Evolutionary conservation across 1,140 invertebrate species (phyloP).

Genomic region (Drosophila albomicans): DNA sequence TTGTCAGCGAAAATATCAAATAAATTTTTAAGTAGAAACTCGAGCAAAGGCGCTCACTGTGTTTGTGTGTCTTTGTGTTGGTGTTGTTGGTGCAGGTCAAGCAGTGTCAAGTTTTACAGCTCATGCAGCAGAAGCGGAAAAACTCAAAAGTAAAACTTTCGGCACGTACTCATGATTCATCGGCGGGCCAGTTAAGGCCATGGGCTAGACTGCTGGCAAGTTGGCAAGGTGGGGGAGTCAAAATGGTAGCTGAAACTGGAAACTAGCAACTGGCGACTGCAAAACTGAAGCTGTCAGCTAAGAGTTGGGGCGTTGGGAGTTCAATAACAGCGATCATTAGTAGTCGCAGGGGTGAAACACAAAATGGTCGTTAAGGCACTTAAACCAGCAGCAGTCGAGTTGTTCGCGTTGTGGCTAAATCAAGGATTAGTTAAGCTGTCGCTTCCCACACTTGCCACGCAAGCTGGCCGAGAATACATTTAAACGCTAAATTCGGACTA

Average conservation of each 20-base stretch:
- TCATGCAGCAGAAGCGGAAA: conserved; percentile 23
- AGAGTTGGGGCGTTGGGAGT: conserved; percentile 48
- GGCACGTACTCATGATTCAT: conserved; percentile 60
- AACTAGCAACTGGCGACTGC: neutral
- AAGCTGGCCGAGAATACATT: neutral
- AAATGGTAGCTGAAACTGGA: neutral
- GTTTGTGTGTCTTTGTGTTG: conserved; percentile 13
- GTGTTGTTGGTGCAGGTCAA: conserved; percentile 43
- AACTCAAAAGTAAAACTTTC: conserved; percentile 59
- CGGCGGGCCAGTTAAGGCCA: conserved; percentile 35
- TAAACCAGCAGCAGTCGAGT: conserved; percentile 26
- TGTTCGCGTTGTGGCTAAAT: conserved; percentile 22
- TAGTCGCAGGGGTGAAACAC: neutral
- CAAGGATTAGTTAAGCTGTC: conserved; percentile 12
- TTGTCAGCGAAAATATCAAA: conserved; percentile 67
- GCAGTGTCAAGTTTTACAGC: conserved; percentile 36
- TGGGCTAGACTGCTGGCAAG: conserved; percentile 5
- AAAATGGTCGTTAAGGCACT: conserved; percentile 20
- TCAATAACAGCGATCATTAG: conserved; percentile 73
- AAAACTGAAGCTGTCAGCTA: conserved; percentile 44
- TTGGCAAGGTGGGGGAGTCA: neutral
- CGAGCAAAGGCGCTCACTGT: conserved; percentile 17
- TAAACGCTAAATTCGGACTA: neutral
- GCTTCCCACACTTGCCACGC: neutral
- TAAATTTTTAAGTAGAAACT: conserved; percentile 50